phyloP scores from a whole-genome alignment of 1,140 invertebrate genomes.

The Dendrolimus kikuchii region DNA sequence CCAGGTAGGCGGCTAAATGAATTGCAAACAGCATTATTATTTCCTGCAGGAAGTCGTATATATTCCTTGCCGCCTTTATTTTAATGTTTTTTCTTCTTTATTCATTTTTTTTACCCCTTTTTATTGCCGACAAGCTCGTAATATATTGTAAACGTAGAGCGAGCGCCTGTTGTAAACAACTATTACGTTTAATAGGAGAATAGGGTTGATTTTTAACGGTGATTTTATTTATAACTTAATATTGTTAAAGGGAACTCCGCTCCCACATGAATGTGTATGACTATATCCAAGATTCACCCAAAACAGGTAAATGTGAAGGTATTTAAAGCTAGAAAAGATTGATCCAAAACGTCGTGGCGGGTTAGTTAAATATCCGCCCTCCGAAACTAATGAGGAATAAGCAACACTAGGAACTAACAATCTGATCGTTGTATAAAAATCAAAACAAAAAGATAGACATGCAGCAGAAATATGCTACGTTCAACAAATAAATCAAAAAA shows the following conservation, averaged over 20 bases:
- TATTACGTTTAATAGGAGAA: conserved; percentile 63
- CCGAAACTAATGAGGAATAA: too few species aligned
- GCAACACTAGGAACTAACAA: too few species aligned
- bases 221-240: background rate
- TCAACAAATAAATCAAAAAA: too few species aligned
- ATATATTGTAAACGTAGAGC: conserved; percentile 66
- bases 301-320: too few species aligned
- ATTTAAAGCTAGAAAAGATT: too few species aligned
- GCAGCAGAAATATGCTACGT: too few species aligned
- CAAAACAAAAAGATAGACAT: too few species aligned
- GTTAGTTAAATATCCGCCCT: too few species aligned
- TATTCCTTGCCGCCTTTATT: conserved; percentile 67
- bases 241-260: background rate
- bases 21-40: conserved; percentile 73
- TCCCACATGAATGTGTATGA: too few species aligned
- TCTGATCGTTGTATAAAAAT: too few species aligned
- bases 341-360: too few species aligned
- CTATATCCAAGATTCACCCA: too few species aligned
- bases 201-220: conserved; percentile 16
- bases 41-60: conserved; percentile 71
- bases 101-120: conserved; percentile 69
- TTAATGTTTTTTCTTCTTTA: conserved; percentile 60
- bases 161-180: conserved; percentile 64
- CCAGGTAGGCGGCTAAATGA: conserved; percentile 67
- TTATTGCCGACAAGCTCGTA: conserved; percentile 65